Conservation (phyloP, 2,888 invertebrate species). For the Heliconius charithonia region DNA sequence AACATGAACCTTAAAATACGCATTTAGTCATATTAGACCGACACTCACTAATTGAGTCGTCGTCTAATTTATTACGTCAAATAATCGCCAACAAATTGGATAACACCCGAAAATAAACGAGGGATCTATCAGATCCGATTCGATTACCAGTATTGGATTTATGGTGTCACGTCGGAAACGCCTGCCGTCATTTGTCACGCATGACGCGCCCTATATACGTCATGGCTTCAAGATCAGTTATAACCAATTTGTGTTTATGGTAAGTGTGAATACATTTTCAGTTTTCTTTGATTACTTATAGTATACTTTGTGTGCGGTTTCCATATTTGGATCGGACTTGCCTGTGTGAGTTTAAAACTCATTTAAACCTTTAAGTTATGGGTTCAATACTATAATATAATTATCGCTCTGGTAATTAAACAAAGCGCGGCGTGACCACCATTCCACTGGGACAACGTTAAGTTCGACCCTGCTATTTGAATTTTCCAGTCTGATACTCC, state of each 20-base stretch:
- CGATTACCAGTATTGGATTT: conserved; percentile 42
- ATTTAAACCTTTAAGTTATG: no score
- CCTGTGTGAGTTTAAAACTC: neutral
- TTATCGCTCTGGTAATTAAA: no score
- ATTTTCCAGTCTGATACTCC: no score
- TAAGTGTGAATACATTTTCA: neutral
- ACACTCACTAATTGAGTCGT: neutral
- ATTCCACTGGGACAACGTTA: no score
- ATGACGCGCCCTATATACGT: conserved; percentile 40
- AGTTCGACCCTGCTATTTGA: no score
- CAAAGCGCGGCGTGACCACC: no score
- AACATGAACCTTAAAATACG: neutral
- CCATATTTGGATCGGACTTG: neutral
- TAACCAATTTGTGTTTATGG: neutral
- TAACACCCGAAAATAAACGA: conserved; percentile 42
- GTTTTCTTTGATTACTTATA: neutral
- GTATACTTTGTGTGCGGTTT: no score
- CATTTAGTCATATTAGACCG: neutral
- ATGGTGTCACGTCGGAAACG: conserved; percentile 43
- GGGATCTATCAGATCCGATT: conserved; percentile 42
- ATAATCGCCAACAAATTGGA: conserved; percentile 34
- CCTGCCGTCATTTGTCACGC: conserved; percentile 44
- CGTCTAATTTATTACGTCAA: conserved; percentile 9
- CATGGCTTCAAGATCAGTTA: conserved; percentile 37
- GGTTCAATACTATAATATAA: no score